These are phyloP conservation scores for Erebia ligea DNA, from an alignment of 2,888 invertebrate genomes.

Conservation along the genomic window DNA sequence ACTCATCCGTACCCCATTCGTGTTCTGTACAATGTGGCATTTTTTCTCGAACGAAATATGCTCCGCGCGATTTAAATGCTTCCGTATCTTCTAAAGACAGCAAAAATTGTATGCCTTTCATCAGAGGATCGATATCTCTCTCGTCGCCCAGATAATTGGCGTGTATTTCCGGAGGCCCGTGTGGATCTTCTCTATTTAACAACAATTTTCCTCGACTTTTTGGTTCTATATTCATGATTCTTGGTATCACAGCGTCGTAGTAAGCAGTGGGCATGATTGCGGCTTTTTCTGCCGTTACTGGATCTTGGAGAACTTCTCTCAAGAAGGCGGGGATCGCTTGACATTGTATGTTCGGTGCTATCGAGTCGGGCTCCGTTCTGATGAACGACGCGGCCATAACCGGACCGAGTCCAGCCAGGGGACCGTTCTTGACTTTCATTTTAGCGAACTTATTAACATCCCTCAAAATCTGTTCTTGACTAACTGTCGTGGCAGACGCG, in stretches of 20 bases:
- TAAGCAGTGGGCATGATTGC: conserved; percentile 79
- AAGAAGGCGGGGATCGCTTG: conserved; percentile 73
- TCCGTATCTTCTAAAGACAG: conserved; percentile 81
- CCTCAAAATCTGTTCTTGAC: conserved; percentile 59
- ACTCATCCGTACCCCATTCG: conserved; percentile 84
- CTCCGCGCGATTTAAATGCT: conserved; percentile 81
- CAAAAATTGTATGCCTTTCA: conserved; percentile 84
- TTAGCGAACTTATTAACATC: conserved; percentile 65
- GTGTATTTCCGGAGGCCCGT: conserved; percentile 86
- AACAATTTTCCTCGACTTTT: conserved; percentile 83
- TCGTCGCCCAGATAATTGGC: conserved; percentile 83
- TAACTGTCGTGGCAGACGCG: conserved; percentile 69
- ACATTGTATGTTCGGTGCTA: conserved; percentile 85
- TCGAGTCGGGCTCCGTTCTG: conserved; percentile 72
- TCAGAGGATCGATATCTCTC: conserved; percentile 80
- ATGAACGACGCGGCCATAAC: conserved; percentile 82
- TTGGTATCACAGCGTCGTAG: conserved; percentile 82
- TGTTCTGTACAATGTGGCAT: conserved; percentile 83
- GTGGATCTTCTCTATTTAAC: conserved; percentile 86
- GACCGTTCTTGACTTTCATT: conserved; percentile 65
- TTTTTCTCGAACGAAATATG: conserved; percentile 76
- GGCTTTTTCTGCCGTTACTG: conserved; percentile 62
- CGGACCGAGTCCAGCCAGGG: conserved; percentile 80
- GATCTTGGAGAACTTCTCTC: conserved; percentile 80
- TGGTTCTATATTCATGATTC: conserved; percentile 83